Evolutionary conservation across 2,113 vertebrate species (phyloP), one percentile per base, ranked within the genome.

Genomic region (Trochalopteron elliotii): DNA sequence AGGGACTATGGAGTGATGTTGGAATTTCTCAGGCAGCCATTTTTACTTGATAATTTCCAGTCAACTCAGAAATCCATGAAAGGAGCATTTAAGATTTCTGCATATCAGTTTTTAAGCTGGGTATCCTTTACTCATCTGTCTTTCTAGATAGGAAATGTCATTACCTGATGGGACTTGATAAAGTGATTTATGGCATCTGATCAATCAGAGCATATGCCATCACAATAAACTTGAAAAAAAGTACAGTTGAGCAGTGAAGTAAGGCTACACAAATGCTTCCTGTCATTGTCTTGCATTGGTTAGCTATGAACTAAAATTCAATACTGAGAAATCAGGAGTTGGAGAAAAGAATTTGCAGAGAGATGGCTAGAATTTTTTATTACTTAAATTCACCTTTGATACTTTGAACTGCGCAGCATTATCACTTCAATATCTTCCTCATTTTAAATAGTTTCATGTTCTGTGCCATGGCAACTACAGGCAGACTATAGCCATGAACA

Each of bases 371-470:
- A 61, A 25, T 69, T 53, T 91, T 79, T 94, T 93, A 68, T 68
- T 42, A 78, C 39, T 76, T 79, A 97, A 85, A 85, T 76, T 90
- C 74, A 87, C 45, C 59, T 95, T 91, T 79, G 35, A 72, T 94
- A 83, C 27, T 69, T 70, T 81, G 72, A 92, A 75, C 27, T 74
- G 33, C 52, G 24, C 45, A 78, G 72, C 11, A 93, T 76, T 79
- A 91, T 35, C 67, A 89, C 84, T 87, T 89, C 78, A 93, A 39
- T 83, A 56, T 81, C 65, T 93, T 59, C 53, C 40, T 84, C 78
- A 89, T 84, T 94, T 89, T 83, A 94, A 87, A 40, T 45, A 72
- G 35, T 57, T 93, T 95, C 63, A 69, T 76, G 77, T 75, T 87
- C 68, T 78, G 30, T 75, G 56, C 56, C 44, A 59, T 81, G 65